Conservation (phyloP, 1,140 invertebrate species). For the Drosophila pseudoananassae region DNA sequence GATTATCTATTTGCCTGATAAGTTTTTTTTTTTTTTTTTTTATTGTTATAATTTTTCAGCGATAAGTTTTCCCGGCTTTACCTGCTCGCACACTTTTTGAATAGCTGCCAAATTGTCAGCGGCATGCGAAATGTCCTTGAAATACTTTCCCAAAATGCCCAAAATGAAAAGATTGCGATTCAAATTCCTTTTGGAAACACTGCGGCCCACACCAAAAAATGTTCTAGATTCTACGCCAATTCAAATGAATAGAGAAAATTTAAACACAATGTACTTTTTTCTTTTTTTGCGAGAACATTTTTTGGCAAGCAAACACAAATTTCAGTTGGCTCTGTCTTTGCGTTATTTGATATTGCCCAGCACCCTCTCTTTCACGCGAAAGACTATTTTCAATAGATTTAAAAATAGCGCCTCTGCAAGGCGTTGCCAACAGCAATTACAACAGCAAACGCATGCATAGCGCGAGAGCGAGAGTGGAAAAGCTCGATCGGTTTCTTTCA, state of each 20-base stretch:
- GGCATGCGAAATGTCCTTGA: conserved; percentile 59
- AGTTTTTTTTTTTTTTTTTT: conserved; percentile 27
- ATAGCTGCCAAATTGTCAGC: conserved; percentile 53
- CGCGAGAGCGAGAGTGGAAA: conserved; percentile 13
- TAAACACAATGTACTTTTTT: background rate
- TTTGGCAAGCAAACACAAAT: conserved; percentile 61
- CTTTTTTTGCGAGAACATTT: conserved; percentile 48
- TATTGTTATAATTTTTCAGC: background rate
- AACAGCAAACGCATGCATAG: conserved; percentile 1
- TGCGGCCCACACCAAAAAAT: conserved; percentile 49
- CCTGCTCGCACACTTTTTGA: conserved; percentile 56
- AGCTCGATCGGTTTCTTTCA: conserved; percentile 35
- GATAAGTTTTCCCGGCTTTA: conserved; percentile 49
- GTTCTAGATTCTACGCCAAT: conserved; percentile 54
- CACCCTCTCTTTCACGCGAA: conserved; percentile 52
- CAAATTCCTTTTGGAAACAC: conserved; percentile 63
- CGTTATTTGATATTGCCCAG: conserved; percentile 72
- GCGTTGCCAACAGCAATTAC: conserved; percentile 61
- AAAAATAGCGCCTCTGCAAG: conserved; percentile 69
- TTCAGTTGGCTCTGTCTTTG: conserved; percentile 45
- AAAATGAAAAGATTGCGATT: conserved; percentile 52
- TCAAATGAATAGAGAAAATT: conserved; percentile 24
- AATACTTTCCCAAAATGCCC: conserved; percentile 63
- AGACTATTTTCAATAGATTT: conserved; percentile 63
- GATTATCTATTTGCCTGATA: conserved; percentile 53